These are phyloP conservation scores for Aplochiton taeniatus DNA, from an alignment of 2,797 vertebrate genomes.

Conservation along the genomic window DNA sequence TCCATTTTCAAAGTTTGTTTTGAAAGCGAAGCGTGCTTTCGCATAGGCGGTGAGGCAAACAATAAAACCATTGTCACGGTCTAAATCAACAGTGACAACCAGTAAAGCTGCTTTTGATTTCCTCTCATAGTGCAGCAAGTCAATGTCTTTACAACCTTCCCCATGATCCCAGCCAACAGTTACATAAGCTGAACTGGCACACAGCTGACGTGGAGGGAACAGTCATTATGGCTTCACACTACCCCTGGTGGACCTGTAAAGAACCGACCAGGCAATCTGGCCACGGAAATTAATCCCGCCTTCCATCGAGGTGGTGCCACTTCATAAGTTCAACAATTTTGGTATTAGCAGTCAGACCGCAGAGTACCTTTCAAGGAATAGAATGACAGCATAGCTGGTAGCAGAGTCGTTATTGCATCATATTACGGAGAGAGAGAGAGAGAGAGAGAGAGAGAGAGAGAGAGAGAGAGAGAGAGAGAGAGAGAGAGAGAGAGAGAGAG, in stretches of 20 bases:
- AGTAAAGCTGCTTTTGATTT: conserved; percentile 33
- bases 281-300: too few species aligned
- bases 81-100: conserved; percentile 32
- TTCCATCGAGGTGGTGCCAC: too few species aligned
- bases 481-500: too few species aligned
- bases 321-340: too few species aligned
- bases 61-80: conserved; percentile 30
- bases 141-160: conserved; percentile 25
- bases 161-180: conserved; percentile 33
- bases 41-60: neutral
- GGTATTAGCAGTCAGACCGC: too few species aligned
- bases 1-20: neutral
- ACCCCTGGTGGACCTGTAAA: conserved; percentile 23
- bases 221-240: conserved; percentile 34
- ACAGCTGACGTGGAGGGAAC: conserved; percentile 33
- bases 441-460: too few species aligned
- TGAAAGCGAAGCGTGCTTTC: neutral
- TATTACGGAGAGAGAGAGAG: too few species aligned
- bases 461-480: too few species aligned
- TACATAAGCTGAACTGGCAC: conserved; percentile 41
- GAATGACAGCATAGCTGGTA: too few species aligned
- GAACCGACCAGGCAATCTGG: too few species aligned
- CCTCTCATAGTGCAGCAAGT: conserved; percentile 30
- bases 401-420: too few species aligned
- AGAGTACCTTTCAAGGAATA: too few species aligned